Evolutionary conservation across 2,888 invertebrate species (phyloP).

Genomic region (Tenodera sinensis): DNA sequence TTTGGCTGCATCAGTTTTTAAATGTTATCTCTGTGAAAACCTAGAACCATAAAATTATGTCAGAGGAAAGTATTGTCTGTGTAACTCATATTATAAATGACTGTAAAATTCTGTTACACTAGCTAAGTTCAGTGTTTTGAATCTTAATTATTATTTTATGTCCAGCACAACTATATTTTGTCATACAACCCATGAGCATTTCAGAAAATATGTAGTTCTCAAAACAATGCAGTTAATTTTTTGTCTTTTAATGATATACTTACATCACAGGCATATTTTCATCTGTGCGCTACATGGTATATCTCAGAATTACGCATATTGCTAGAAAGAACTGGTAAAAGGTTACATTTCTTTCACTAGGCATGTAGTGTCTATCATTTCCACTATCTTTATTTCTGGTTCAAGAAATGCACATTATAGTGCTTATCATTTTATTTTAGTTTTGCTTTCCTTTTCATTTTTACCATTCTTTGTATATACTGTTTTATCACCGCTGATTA

Average conservation of each 20-base stretch:
- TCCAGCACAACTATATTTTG: slow-evolving; percentile 6
- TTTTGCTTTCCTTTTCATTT: not conserved
- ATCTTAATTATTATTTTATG: not conserved
- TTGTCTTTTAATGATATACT: slow-evolving; percentile 17
- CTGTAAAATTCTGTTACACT: not conserved
- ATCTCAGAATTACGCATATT: slow-evolving; percentile 15
- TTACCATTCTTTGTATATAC: not conserved
- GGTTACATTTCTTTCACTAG: not conserved
- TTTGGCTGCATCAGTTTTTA: slow-evolving; percentile 20
- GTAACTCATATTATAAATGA: not conserved
- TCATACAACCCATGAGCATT: not conserved
- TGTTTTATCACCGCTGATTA: slow-evolving; percentile 13
- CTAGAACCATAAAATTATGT: slow-evolving; percentile 1
- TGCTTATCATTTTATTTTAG: not conserved
- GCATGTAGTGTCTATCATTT: not conserved
- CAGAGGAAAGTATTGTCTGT: slow-evolving; percentile 5
- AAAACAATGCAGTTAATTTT: not conserved
- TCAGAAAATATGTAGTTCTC: not conserved
- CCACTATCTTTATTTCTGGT: not conserved
- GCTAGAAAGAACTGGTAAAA: not conserved
- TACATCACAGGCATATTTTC: not conserved
- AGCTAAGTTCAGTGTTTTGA: not conserved
- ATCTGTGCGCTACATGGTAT: not conserved
- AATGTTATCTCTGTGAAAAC: not conserved
- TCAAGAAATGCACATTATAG: not conserved